Base-by-base conservation (phyloP, 2,113 vertebrate genomes). In the Agapornis roseicollis region DNA sequence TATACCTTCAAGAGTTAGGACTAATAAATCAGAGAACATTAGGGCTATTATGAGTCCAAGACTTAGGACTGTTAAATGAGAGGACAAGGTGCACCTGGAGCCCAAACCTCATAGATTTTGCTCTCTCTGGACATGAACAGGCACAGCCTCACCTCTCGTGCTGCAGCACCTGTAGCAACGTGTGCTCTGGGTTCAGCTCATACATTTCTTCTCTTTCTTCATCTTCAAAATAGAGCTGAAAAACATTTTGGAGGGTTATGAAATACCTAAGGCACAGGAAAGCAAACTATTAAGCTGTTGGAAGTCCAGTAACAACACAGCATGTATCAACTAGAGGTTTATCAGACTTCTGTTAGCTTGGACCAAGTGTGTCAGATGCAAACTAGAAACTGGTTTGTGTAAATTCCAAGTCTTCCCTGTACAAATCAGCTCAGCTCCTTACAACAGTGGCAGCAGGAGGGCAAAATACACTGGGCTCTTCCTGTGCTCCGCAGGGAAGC, bases 211-310 rank as follows among this genome's bases (percentile, higher is more conserved):
- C 97, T 83, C 96, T 98, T 52, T 98, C 97, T 42, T 96, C 98
- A 85, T 99, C 99, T 96, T 99, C 99, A 98, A 99, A 99, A 85
- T 98, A 99, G 63, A 99, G 83, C 99, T 99, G 93, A 28, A 29
- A 64, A 77, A 49, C 33, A 88, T 11, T 22, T n/a, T 25, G 60
- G 46, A 56, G 18, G 8, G 56, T 79, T 81, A 85, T 60, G 53
- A 37, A 74, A 69, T 16, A 52, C 60, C 68, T 46, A 13, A 33
- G 15, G 29, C 35, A 66, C 24, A 50, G 1, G 29, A 65, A 49
- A 13, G 13, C 68, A 58, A 84, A 60, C 39, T 12, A 31, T 24
- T 18, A 39, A 42, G 17, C 50, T 56, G 28, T 24, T 80, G 22
- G 22, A 73, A 88, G n/a, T 12, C n/a, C 44, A 65, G 37, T 10